phyloP scores from a whole-genome alignment of 92 coral and sea anemone genomes.

The Phymanthus crucifer region DNA sequence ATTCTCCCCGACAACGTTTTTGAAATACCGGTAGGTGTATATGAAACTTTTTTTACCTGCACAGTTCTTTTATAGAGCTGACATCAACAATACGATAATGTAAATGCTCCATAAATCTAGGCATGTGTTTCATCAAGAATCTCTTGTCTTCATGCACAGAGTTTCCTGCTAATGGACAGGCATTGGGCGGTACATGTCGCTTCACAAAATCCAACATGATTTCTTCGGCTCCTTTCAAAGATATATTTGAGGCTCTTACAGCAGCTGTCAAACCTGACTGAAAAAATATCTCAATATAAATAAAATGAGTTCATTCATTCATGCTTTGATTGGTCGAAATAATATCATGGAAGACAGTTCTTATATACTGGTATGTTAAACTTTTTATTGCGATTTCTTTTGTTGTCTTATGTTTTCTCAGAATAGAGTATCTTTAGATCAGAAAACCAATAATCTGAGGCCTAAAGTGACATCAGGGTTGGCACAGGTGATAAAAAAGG shows the following conservation, averaged over 20 bases:
- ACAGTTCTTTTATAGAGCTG: constrained; percentile 89
- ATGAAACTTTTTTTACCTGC: constrained; percentile 61
- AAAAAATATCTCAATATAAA: background rate
- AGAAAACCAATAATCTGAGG: too few relatives aligned
- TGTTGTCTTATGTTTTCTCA: too few relatives aligned
- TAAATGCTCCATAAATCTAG: constrained; percentile 80
- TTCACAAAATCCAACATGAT: constrained; percentile 75
- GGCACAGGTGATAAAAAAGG: too few relatives aligned
- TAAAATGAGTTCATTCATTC: too few relatives aligned
- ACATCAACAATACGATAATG: constrained; percentile 97
- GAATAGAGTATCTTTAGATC: too few relatives aligned
- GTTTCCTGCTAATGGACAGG: constrained; percentile 91
- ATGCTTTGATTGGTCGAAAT: too few relatives aligned
- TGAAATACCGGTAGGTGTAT: too few relatives aligned
- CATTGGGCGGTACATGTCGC: constrained; percentile 56
- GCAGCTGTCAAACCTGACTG: constrained; percentile 95
- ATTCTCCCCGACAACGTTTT: too few relatives aligned
- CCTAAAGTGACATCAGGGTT: too few relatives aligned
- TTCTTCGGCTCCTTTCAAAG: constrained; percentile 69
- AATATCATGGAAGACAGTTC: too few relatives aligned
- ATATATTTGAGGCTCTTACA: constrained; percentile 73
- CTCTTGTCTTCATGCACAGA: constrained; percentile 89
- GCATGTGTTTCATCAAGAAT: constrained; percentile 92
- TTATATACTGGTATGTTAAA: too few relatives aligned
- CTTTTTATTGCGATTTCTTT: too few relatives aligned